These are phyloP conservation scores for Natrix natrix DNA, from an alignment of 2,797 vertebrate species.

Conservation along the genomic window DNA sequence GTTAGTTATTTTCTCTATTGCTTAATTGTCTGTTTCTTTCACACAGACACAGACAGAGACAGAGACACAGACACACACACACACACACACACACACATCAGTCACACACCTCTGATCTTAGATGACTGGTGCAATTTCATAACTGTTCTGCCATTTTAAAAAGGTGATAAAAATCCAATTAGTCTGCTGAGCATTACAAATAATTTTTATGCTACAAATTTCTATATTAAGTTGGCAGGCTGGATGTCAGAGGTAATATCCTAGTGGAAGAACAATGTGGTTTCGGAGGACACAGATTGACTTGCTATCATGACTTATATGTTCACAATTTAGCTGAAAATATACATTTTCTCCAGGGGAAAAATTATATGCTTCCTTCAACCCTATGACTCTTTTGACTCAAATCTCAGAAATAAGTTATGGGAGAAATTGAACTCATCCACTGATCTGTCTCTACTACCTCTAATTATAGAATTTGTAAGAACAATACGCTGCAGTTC, in stretches of 20 bases:
- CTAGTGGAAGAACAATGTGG: background rate
- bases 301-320: background rate
- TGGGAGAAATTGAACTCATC: background rate
- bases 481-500: background rate
- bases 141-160: background rate
- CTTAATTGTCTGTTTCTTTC: background rate
- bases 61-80: background rate
- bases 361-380: background rate
- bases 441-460: background rate
- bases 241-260: background rate
- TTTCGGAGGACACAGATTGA: background rate
- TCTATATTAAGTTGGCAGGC: background rate
- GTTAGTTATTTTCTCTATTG: background rate
- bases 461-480: background rate
- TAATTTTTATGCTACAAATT: background rate
- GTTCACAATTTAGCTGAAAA: background rate
- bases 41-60: too few relatives aligned
- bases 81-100: background rate
- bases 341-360: background rate
- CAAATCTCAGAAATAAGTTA: background rate
- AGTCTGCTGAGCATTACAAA: background rate
- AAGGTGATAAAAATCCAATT: background rate
- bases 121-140: background rate
- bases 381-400: background rate
- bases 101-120: background rate